These are phyloP conservation scores for Numenius phaeopus DNA, from an alignment of 2,797 vertebrate genomes.

Conservation along the genomic window DNA sequence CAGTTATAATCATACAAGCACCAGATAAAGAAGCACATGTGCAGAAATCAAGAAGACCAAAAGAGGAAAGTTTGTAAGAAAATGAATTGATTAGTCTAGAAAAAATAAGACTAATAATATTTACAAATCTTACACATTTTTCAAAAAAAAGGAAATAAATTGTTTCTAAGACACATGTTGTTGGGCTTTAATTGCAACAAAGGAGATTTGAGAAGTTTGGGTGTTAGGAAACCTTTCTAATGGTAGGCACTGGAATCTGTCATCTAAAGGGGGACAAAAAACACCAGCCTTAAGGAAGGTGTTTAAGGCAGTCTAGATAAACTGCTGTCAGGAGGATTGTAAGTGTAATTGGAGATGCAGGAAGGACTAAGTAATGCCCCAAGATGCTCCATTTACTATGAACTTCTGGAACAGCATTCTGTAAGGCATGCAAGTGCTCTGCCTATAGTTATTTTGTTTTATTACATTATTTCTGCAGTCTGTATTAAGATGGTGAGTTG, in stretches of 20 bases:
- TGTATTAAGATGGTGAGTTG: background rate
- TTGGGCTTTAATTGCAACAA: background rate
- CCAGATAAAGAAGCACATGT: background rate
- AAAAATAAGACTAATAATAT: background rate
- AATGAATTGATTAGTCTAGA: background rate
- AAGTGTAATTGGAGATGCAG: background rate
- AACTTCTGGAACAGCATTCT: background rate
- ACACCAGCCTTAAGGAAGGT: background rate
- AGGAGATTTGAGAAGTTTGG: background rate
- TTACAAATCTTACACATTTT: background rate
- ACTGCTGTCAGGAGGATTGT: background rate
- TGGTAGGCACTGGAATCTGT: background rate
- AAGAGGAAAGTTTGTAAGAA: background rate
- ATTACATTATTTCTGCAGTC: background rate
- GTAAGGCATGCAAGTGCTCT: background rate
- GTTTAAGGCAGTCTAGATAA: background rate
- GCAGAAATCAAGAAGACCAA: background rate
- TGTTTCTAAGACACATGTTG: accelerated
- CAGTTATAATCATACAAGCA: background rate
- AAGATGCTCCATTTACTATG: background rate
- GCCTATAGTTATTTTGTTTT: background rate
- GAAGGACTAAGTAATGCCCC: background rate
- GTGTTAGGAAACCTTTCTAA: background rate
- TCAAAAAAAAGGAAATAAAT: background rate
- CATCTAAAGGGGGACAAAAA: background rate